Evolutionary conservation across 2,797 vertebrate species (phyloP).

Genomic region (Avahi laniger): DNA sequence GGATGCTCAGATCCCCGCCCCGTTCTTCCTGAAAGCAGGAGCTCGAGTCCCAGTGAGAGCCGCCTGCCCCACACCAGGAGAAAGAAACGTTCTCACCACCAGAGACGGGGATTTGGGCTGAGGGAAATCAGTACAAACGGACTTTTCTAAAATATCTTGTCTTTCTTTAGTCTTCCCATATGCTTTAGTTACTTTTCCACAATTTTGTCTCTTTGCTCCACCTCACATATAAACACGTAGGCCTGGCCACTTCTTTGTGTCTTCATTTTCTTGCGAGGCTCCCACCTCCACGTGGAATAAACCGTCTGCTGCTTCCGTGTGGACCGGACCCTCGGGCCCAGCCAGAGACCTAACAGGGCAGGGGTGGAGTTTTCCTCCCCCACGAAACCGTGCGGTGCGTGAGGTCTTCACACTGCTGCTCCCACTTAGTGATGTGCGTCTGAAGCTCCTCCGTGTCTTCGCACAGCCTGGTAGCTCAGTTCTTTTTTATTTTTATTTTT

Average conservation of each 20-base stretch:
- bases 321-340: background rate
- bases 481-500: too few relatives aligned
- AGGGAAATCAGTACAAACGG: too few relatives aligned
- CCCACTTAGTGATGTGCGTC: background rate
- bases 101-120: too few relatives aligned
- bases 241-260: background rate
- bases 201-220: background rate
- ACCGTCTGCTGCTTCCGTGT: too few relatives aligned
- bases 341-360: background rate
- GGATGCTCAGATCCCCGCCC: too few relatives aligned
- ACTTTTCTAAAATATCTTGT: background rate
- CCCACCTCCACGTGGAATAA: background rate
- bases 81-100: too few relatives aligned
- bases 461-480: too few relatives aligned
- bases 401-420: background rate
- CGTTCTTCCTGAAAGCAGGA: too few relatives aligned
- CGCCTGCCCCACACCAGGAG: too few relatives aligned
- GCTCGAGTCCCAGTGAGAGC: too few relatives aligned
- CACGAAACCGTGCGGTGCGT: accelerated
- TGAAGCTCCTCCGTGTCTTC: background rate
- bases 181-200: background rate
- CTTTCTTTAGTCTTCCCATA: background rate
- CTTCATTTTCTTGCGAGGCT: background rate
- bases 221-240: background rate
- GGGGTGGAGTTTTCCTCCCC: background rate